Conservation (phyloP, 2,797 vertebrate genomes). For the Pipistrellus nathusii region DNA sequence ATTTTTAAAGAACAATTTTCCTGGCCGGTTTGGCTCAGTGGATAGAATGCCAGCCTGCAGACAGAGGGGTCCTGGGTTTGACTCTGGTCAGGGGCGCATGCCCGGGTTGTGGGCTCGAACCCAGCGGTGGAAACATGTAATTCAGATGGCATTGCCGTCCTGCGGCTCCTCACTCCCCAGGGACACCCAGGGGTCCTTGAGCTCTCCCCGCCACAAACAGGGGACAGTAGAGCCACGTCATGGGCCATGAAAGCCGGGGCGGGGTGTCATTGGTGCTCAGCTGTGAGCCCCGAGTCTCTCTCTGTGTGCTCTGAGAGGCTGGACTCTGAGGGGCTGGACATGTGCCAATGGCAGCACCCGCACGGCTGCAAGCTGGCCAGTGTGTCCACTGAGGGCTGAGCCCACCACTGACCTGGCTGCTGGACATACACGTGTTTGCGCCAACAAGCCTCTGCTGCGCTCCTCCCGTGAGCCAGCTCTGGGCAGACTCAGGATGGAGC, state of each 20-base stretch:
- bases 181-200: too few species aligned
- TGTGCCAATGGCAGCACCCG: too few species aligned
- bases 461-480: accelerated
- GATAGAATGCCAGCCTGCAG: too few species aligned
- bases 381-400: not conserved
- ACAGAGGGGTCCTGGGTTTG: too few species aligned
- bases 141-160: accelerated
- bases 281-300: not conserved
- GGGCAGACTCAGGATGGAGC: not conserved
- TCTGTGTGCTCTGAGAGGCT: accelerated
- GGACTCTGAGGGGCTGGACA: accelerated
- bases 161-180: too few species aligned
- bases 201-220: too few species aligned
- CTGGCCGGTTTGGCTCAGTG: too few species aligned
- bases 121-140: too few species aligned
- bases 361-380: accelerated
- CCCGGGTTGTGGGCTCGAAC: too few species aligned
- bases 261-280: not conserved
- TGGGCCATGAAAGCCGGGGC: not conserved
- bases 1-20: constrained; percentile 32
- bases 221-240: not conserved
- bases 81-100: too few species aligned
- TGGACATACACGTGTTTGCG: accelerated
- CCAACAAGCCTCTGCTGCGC: accelerated
- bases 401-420: not conserved